phyloP scores from a whole-genome alignment of 2,797 vertebrate genomes.

The Tamandua tetradactyla region DNA sequence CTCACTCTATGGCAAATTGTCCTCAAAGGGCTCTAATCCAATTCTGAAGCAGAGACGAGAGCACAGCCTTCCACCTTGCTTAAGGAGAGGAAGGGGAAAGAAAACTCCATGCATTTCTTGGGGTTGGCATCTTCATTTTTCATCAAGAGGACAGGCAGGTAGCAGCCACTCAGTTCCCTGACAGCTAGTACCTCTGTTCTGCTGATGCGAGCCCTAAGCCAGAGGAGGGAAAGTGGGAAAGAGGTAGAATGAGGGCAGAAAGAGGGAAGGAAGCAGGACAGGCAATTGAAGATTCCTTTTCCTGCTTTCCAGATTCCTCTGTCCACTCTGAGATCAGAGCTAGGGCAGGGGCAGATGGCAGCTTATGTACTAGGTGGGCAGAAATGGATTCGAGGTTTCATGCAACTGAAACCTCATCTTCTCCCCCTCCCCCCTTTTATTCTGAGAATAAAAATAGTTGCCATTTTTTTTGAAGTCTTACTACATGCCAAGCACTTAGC shows the following conservation, averaged over 20 bases:
- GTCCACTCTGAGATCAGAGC: neutral
- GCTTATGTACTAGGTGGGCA: neutral
- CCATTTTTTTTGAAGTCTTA: neutral
- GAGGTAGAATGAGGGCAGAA: neutral
- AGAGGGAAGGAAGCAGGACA: neutral
- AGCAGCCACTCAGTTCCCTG: neutral
- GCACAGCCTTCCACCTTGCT: slow-evolving; percentile 25
- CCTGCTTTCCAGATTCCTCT: neutral
- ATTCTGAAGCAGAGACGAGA: slow-evolving; percentile 23
- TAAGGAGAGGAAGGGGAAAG: neutral
- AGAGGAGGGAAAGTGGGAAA: neutral
- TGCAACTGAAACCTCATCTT: neutral
- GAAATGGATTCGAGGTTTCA: neutral
- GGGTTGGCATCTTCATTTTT: neutral
- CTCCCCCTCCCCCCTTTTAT: neutral
- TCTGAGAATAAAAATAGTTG: neutral
- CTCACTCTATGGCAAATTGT: neutral
- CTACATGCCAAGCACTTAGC: neutral
- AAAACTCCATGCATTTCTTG: neutral
- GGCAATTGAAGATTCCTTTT: neutral
- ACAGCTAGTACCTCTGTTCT: neutral
- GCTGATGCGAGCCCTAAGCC: neutral
- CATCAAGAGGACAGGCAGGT: neutral
- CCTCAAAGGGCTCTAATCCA: slow-evolving; percentile 36
- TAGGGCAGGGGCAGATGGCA: neutral